These are phyloP conservation scores for Sebastes steindachneri DNA, from an alignment of 2,797 vertebrate genomes.

Conservation along the genomic window DNA sequence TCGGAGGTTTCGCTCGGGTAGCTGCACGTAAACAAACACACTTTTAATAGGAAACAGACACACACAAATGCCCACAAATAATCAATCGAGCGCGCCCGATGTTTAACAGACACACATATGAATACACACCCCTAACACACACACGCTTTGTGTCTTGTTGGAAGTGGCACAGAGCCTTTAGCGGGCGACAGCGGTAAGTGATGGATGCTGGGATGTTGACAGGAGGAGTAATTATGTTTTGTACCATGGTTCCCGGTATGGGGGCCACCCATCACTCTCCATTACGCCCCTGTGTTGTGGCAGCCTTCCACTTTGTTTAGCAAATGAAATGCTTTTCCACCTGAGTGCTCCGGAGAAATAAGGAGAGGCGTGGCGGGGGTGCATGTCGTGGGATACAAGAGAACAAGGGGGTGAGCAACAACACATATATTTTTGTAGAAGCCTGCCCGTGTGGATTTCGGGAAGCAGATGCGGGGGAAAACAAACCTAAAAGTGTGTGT, in stretches of 20 bases:
- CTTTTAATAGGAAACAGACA: neutral
- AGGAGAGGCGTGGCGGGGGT: constrained; percentile 43
- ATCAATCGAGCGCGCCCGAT: constrained; percentile 20
- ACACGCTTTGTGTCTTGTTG: constrained; percentile 9
- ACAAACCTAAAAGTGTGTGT: neutral
- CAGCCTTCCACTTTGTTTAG: constrained; percentile 83
- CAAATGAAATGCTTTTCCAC: constrained; percentile 84
- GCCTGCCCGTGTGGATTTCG: neutral
- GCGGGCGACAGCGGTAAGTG: constrained; percentile 59
- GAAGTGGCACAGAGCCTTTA: constrained; percentile 45
- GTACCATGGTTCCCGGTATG: constrained; percentile 72
- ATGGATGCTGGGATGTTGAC: constrained; percentile 78
- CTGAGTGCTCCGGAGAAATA: constrained; percentile 66
- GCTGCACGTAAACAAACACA: constrained; percentile 9
- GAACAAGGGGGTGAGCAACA: constrained; percentile 4
- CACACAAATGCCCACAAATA: neutral
- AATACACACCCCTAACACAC: neutral
- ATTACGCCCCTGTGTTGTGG: constrained; percentile 80
- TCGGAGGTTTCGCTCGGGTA: constrained; percentile 1
- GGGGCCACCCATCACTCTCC: constrained; percentile 82
- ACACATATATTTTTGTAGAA: neutral
- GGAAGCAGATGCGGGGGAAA: neutral
- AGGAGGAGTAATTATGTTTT: constrained; percentile 83
- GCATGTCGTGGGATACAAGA: constrained; percentile 17
- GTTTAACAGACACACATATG: neutral